Evolutionary conservation across 1,140 invertebrate genomes (phyloP).

Genomic region (Hypothenemus hampei): DNA sequence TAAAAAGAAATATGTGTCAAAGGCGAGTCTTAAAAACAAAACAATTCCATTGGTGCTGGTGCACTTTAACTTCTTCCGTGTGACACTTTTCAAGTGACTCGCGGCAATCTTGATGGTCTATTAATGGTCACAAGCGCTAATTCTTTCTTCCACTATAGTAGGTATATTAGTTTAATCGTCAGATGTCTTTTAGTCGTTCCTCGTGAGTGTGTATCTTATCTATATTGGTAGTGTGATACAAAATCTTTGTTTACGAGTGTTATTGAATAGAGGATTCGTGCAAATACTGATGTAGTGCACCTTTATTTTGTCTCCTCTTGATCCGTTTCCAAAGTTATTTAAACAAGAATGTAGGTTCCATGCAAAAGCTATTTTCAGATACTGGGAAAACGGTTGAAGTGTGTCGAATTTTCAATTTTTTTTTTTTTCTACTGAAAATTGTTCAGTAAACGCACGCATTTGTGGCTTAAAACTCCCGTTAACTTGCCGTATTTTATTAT

Average conservation of each 20-base stretch:
- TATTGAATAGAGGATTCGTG: not conserved
- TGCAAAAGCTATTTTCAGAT: conserved; percentile 2
- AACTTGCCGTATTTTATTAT: not conserved
- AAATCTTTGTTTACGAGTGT: not conserved
- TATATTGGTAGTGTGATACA: not conserved
- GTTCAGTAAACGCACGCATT: not conserved
- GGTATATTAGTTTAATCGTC: not conserved
- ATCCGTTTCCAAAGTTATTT: not conserved
- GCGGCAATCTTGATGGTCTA: not conserved
- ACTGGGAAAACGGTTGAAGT: not conserved
- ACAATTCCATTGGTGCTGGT: not conserved
- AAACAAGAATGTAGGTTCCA: conserved; percentile 3
- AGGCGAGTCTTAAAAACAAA: not conserved
- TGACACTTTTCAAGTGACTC: not conserved
- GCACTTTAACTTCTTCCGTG: not conserved
- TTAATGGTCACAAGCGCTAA: not conserved
- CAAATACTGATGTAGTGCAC: not conserved
- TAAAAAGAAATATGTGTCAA: not conserved
- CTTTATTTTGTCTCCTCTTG: not conserved
- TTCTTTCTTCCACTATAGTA: not conserved
- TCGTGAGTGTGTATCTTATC: not conserved
- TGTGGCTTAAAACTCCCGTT: not conserved
- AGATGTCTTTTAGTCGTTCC: not conserved
- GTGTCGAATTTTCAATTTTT: not conserved
- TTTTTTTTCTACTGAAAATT: not conserved